These are phyloP conservation scores for Sisyra terminalis DNA, from an alignment of 2,888 invertebrate species.

Conservation along the genomic window DNA sequence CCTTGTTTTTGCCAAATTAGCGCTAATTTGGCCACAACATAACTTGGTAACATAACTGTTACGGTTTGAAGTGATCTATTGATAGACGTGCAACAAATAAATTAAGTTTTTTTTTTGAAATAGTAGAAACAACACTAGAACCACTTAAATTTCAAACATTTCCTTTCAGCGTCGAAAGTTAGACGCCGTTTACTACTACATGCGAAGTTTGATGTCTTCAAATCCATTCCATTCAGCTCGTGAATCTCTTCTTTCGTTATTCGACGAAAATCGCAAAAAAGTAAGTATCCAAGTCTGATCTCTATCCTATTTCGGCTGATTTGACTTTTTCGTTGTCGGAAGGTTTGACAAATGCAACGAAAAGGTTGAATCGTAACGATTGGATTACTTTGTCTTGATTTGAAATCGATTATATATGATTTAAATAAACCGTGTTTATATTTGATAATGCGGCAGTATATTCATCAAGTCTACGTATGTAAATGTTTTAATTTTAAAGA, in stretches of 20 bases:
- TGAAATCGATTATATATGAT: not conserved
- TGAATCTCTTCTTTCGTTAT: slow-evolving; percentile 71
- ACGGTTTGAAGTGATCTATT: too few species aligned
- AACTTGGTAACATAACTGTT: too few species aligned
- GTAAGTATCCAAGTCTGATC: slow-evolving; percentile 25
- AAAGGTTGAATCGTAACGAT: not conserved
- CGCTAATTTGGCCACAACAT: too few species aligned
- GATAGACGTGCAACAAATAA: too few species aligned
- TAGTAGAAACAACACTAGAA: too few species aligned
- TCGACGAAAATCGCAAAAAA: slow-evolving; percentile 88
- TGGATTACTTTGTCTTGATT: not conserved
- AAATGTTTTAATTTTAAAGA: slow-evolving; percentile 12
- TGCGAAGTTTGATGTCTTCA: slow-evolving; percentile 86
- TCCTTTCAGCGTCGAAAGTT: slow-evolving; percentile 69
- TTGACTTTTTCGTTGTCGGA: not conserved
- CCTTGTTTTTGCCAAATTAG: too few species aligned
- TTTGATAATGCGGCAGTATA: slow-evolving; percentile 32
- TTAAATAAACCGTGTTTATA: slow-evolving; percentile 9
- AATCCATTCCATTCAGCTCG: slow-evolving; percentile 87
- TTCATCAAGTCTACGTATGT: slow-evolving; percentile 37
- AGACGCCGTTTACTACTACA: slow-evolving; percentile 93
- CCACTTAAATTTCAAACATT: slow-evolving; percentile 10
- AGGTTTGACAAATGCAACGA: not conserved
- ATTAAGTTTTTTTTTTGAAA: too few species aligned
- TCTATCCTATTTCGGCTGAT: not conserved